Evolutionary conservation across 2,797 vertebrate species (phyloP), one percentile per base, ranked within the genome.

Genomic region (Trachops cirrhosus): DNA sequence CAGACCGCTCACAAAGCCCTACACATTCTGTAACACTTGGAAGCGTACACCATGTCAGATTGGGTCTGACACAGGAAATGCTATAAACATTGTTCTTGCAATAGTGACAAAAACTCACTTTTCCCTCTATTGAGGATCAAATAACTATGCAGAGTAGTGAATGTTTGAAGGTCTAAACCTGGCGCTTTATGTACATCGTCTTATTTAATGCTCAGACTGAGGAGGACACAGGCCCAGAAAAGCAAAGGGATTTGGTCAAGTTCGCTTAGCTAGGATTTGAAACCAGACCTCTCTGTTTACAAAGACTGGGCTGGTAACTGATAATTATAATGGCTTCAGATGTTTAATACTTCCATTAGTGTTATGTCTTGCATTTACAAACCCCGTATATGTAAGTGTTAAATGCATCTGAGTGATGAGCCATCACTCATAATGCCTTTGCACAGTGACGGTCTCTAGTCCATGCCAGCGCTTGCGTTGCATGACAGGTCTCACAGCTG

Each of bases 51-150:
- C 67, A 18, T 70, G 6, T 85, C 48, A 88, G 24, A 54, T 8
- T 54, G 8, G 32, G 10, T 82, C 68, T 62, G 32, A 64, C 3
- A 32, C 1, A n/a, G 57, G 67, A 87, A 86, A 80, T 5, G 7
- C 59, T 75, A 1, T 6, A 44, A 10, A 57, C 46, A 74, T 34
- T 70, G 29, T 91, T 77, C 29, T 39, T 44, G 34, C 16, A 34
- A 2, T 37, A 88, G 22, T 71, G n/a, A 59, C n/a, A 52, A 89
- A 91, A 89, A 73, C 1, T 16, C 34, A 64, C 26, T 48, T 91
- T 71, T 92, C 50, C 64, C 68, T 94, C 44, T 54, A 11, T 11
- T 67, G 52, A 94, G 16, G 26, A 80, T 77, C 73, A 94, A 62
- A 80, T 59, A 68, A 57, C 95, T 80, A 29, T 82, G 46, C 50